Evolutionary conservation across 30 jellyfish, hydroid and myxozoan genomes (phyloP), one percentile per base, ranked within the genome.

Genomic region (Nemopilema nomurai): DNA sequence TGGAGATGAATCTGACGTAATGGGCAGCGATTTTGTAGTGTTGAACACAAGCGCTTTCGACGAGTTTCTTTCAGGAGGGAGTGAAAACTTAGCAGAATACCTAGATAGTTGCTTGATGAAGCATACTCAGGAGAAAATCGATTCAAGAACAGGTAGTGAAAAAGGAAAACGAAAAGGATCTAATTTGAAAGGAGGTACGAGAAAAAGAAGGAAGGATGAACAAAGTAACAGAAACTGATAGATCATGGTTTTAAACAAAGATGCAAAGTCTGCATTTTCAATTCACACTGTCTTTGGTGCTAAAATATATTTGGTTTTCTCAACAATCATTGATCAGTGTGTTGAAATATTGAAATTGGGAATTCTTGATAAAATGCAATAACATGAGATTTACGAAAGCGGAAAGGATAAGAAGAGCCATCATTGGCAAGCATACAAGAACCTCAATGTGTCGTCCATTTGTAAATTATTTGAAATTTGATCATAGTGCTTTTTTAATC

Each of bases 51-150:
- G n/a, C 26, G 84, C 75, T n/a, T 62, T 84, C 17, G 93, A 84
- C 29, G 93, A 77, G 9, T 84, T 71, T 66, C 93, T 84, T 33
- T 74, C 87, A 1, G 87, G 84, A 25, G 87, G 52, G 28, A 84
- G 69, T 28, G 21, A 30, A 50, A 81, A 84, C 20, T 57, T 84
- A 1, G 53, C 66, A 8, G 69, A 69, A 19, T 84, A 84, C 25
- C 41, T 84, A 18, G 87, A 84, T 74, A 72, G 53, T 31, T 79
- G 52, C 23, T 24, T 50, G 21, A 62, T 30, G 1, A 25, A 41
- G n/a, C 70, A 76, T n/a, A 78, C 25, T 1, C 31, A 33, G 1
- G 71, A 49, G 23, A 49, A 49, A 1, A 31, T 9, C 19, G 20
- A 28, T 66, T 72, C 9, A 19, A 62, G 67, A 7, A 27, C 18